Evolutionary conservation across 2,113 vertebrate genomes (phyloP), one percentile per base, ranked within the genome.

Genomic region (Sakesphorus luctuosus): DNA sequence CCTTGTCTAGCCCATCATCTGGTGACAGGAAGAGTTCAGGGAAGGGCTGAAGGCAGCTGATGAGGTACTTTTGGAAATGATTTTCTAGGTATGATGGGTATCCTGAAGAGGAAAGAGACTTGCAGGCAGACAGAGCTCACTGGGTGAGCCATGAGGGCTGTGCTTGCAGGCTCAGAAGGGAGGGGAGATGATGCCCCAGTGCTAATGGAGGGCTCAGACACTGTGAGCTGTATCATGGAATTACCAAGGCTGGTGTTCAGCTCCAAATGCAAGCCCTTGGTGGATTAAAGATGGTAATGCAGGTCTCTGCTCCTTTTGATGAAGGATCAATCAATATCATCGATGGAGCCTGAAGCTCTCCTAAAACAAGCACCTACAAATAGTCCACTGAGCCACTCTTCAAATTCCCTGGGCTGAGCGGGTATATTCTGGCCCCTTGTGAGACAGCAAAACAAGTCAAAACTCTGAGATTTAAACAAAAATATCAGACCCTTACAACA

Each of bases 361-460:
- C 38, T 55, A 47, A 67, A 67, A 11, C 35, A n/a, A 6, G 8
- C 40, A 26, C 13, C 55, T 59, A 28, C 35, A 82, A 35, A 50
- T 25, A 20, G 23, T 25, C 53, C 29, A 29, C 26, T 50, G 53
- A 67, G 35, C 26, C 21, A 15, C 13, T 56, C 11, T 40, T 3
- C 29, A 29, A 28, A 18, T 20, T 83, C 36, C 26, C 6, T 0
- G 0, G 24, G 63, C 31, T 62, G 28, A 77, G 23, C 28, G 11
- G 49, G 17, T 76, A 29, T 13, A 2, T 47, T 16, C 56, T 68
- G 44, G 23, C 18, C 29, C 67, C 35, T 29, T 72, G 7, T 43
- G 36, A 87, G 52, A 55, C 2, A 84, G 11, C 13, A 72, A 79
- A 89, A 49, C 24, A 46, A 65, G 11, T 28, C 6, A 67, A 25